Evolutionary conservation across 92 coral and sea anemone species (phyloP).

Genomic region (Desmophyllum pertusum): DNA sequence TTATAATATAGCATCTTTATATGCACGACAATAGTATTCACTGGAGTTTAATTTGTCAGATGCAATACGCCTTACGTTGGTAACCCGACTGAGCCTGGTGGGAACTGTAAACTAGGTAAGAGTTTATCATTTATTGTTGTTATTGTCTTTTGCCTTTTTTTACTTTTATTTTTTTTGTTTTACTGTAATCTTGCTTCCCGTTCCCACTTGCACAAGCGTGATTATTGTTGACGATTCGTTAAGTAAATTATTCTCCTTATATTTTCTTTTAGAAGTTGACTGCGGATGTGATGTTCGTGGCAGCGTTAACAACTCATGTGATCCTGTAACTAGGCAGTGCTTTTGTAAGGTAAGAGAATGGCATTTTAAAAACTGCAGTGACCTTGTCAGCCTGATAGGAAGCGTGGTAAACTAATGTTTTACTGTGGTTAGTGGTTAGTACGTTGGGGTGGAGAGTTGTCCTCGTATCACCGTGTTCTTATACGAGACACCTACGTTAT

Average conservation of each 20-base stretch:
- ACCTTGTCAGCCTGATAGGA: too few relatives aligned
- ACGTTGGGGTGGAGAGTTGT: too few relatives aligned
- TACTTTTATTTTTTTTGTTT: neutral
- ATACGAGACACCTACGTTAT: too few relatives aligned
- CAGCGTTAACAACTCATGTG: slow-evolving; percentile 77
- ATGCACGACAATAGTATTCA: neutral
- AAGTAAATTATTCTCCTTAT: neutral
- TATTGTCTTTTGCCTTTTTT: too few relatives aligned
- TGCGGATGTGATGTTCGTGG: slow-evolving; percentile 93
- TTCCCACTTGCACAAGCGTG: neutral
- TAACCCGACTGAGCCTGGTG: slow-evolving; percentile 78
- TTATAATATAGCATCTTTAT: neutral
- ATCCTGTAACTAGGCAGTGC: slow-evolving; percentile 80
- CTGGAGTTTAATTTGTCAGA: slow-evolving; percentile 39
- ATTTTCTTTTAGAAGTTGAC: slow-evolving; percentile 61
- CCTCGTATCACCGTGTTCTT: too few relatives aligned
- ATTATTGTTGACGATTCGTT: neutral
- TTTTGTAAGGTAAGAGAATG: slow-evolving; percentile 78
- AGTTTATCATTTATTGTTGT: too few relatives aligned
- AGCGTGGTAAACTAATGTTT: too few relatives aligned
- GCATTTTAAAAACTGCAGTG: too few relatives aligned
- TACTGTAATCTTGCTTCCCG: neutral
- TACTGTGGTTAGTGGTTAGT: too few relatives aligned
- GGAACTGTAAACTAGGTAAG: slow-evolving; percentile 81
- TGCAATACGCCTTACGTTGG: slow-evolving; percentile 84